Evolutionary conservation across 2,113 vertebrate species (phyloP).

Genomic region (Cathartes aura): DNA sequence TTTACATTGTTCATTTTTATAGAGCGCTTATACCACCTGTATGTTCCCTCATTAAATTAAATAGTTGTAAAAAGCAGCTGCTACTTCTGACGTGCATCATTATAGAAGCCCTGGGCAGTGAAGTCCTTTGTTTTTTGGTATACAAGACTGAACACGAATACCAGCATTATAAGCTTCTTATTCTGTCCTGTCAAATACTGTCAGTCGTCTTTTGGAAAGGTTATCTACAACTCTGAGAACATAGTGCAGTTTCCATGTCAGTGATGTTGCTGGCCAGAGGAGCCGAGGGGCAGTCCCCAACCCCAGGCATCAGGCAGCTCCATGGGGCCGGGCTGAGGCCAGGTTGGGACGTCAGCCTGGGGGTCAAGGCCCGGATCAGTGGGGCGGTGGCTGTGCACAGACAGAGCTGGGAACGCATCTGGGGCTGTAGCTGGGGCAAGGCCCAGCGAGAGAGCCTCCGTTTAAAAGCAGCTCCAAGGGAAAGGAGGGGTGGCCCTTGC

Average conservation of each 20-base stretch:
- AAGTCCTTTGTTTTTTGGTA: background rate
- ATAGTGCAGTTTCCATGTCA: background rate
- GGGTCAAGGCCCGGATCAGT: fast-evolving
- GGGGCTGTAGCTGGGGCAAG: background rate
- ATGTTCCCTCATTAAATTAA: background rate
- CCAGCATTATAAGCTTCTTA: background rate
- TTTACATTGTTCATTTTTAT: background rate
- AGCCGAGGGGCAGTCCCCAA: fast-evolving
- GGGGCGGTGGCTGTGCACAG: fast-evolving
- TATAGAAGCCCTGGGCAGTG: background rate
- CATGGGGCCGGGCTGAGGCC: background rate
- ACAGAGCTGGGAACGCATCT: background rate
- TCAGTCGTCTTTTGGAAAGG: background rate
- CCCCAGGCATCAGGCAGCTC: background rate
- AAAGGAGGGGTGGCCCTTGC: fast-evolving
- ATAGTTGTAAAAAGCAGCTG: background rate
- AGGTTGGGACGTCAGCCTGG: fast-evolving
- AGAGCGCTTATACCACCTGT: background rate
- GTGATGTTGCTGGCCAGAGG: background rate
- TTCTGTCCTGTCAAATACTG: background rate
- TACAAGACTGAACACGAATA: background rate
- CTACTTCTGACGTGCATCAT: background rate
- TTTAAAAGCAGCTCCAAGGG: background rate
- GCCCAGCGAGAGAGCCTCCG: fast-evolving
- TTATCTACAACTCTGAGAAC: background rate